Base-by-base conservation (phyloP, 2,797 vertebrate species). In the Enteromius paludinosus region DNA sequence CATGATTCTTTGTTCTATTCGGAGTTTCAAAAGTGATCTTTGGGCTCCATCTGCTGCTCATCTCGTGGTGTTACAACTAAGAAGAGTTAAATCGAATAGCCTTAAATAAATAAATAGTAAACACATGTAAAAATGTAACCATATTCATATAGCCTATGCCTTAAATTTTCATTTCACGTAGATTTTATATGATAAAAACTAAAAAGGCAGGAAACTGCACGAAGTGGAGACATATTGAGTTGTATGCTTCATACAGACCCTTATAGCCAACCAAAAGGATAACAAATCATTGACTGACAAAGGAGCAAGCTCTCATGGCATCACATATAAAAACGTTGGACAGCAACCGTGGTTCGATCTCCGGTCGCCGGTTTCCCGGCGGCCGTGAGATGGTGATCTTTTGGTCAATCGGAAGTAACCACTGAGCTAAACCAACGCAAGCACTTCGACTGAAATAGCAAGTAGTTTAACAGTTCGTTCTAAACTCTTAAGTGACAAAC, bases 21-120 rank as follows among this genome's bases (percentile, higher is more conserved):
- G 11, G 5, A 18, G 5, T 7, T 68, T 64, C 33, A 88, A 83
- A 87, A 25, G 41, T 88, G 23, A 83, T 89, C 61, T 45, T 88
- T 86, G 87, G 4, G 70, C 86, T 87, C 90, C 92, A 92, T 92
- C 93, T 94, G 83, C 12, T 38, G 92, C 86, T 79, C 15, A 18
- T 75, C 14, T 0, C 1, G 17, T 0, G 0, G 4, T 23, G 23
- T 30, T 47, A 54, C 56, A 77, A 41, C 56, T 33, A 64, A 1
- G n/a, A 17, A 8, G 23, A 72, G 14, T 20, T 23, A 28, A 28
- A 62, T 8, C 1, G 15, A 25, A 61, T 43, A 12, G 41, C 38
- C 38, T 41, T 10, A 41, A 10, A 30, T 30, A 30, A 30, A 30
- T 30, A 3, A 30, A 30, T 30, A 10, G 9, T 43, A 41, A 28